Evolutionary conservation across 2,888 invertebrate species (phyloP), one percentile per base, ranked within the genome.

Genomic region (Papilio gigon): DNA sequence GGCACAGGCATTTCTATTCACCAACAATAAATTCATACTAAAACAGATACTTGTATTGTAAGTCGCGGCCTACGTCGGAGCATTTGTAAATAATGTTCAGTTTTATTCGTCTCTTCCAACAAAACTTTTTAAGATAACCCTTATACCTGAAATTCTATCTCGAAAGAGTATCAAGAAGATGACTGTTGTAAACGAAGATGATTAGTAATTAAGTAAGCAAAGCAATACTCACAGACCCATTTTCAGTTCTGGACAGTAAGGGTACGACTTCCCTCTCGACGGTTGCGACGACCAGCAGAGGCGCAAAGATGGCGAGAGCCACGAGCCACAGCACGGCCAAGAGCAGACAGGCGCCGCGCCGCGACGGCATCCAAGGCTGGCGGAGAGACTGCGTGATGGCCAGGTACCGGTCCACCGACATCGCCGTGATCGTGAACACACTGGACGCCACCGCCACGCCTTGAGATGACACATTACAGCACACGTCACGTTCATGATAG

Each of bases 381-480:
- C 95, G 93, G 73, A 96, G 94, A 0, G 96, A 95, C 80, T 95
- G 95, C 33, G 95, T 94, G 79, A 96, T 96, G 65, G 96, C 96
- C 67, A 95, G 83, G 76, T 95, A 95, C 64, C 96, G 93, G 84
- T 96, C 96, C 68, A 96, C 93, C 5, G 96, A 95, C 95, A 96
- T 95, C 0, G 95, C 95, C 1, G 95, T 95, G 76, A 96, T 95
- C 0, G 96, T 96, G 82, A 96, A 96, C 62, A 96, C 95, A 78
- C 96, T 95, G 0, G 95, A 95, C 0, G 95, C 95, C 3, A 96
- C 96, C n/a, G 95, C 94, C 30, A 95, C 95, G 66, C 95, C 96
- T 96, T 88, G 75, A 73, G 71, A 56, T 74, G 72, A 71, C 11
- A 40, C 17, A 22, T n/a, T 60, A 63, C 33, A n/a, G n/a, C n/a